Base-by-base conservation (phyloP, 2,113 vertebrate genomes). In the Cyprinodon brontotheroides region DNA sequence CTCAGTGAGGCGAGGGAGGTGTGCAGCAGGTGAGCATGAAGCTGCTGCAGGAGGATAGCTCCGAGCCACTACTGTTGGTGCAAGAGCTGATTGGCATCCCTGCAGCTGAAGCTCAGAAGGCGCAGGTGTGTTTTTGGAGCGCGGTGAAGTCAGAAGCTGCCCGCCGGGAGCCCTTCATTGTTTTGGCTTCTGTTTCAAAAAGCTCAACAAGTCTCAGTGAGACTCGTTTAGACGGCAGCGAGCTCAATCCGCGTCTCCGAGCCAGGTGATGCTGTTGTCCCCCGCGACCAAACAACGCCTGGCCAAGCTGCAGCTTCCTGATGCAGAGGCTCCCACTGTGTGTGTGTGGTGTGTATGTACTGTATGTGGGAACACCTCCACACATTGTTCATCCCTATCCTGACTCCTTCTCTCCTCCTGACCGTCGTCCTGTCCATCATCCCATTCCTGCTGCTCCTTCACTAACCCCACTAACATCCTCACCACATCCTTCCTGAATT, bases 401-500 rank as follows among this genome's bases (percentile, higher is more conserved):
- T 45, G 43, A 45, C 79, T 45, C 64, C 73, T 43, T 43, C 40
- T 64, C 63, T 38, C 43, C 66, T 62, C 40, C 61, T 43, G n/a
- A 84, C 81, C 75, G 62, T 83, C 75, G 76, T 72, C 66, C 72
- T 87, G 77, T 72, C 67, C 77, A 68, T 80, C 61, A 70, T 61
- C 38, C 68, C 50, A 57, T 57, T 14, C 50, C 50, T 57, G 50
- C 7, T 37, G 22, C 69, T 75, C 66, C 83, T 84, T 70, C 5
- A 89, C 91, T 92, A 89, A 94, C 89, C 72, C 68, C 72, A 89
- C 88, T 93, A 91, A 93, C 87, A 87, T 84, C 81, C 81, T 85
- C 83, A 76, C 74, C 1, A 15, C 72, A 75, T 80, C 70, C 68
- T 61, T 73, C 77, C 84, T 79, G 80, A 72, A 77, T 74, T 77